Percentiles rank a stretch among this genome's conserved stretches.
These are phyloP conservation scores for Magallana gigas DNA, from an alignment of 1,140 invertebrate genomes.

Conservation along the genomic window DNA sequence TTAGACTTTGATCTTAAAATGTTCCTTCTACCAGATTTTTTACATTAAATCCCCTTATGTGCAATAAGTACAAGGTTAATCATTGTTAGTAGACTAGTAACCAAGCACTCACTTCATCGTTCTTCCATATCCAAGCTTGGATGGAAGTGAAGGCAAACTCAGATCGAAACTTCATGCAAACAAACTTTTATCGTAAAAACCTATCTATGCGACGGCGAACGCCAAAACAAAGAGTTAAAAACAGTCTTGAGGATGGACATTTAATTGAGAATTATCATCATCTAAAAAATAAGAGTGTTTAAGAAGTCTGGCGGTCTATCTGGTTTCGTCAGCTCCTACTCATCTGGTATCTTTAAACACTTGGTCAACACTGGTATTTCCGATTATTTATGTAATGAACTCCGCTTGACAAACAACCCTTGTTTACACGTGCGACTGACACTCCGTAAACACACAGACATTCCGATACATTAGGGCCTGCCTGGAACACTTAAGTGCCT, in stretches of 20 bases:
- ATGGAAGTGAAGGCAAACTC: background rate
- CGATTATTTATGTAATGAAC: conserved; percentile 31
- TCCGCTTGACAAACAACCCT: conserved; percentile 32
- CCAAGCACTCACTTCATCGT: background rate
- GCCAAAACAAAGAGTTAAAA: conserved; percentile 18
- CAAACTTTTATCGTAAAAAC: conserved; percentile 20
- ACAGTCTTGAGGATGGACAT: conserved; percentile 15
- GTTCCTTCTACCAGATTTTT: too few relatives aligned
- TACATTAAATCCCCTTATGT: too few relatives aligned
- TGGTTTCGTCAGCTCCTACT: background rate
- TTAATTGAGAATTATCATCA: conserved; percentile 21
- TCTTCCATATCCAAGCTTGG: conserved; percentile 14
- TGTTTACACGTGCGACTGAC: conserved; percentile 17
- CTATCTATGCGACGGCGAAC: background rate
- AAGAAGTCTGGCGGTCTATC: conserved; percentile 13
- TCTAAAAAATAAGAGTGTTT: conserved; percentile 18
- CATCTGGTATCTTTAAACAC: conserved; percentile 15
- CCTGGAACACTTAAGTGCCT: background rate
- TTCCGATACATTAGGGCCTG: conserved; percentile 17
- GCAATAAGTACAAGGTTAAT: too few relatives aligned
- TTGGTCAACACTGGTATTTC: conserved; percentile 22
- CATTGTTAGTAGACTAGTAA: too few relatives aligned
- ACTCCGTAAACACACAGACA: conserved; percentile 20
- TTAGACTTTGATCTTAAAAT: too few relatives aligned
- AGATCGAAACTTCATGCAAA: background rate